These are phyloP conservation scores for Pristionchus pacificus DNA, from an alignment of 1,140 invertebrate species.

Conservation along the genomic window DNA sequence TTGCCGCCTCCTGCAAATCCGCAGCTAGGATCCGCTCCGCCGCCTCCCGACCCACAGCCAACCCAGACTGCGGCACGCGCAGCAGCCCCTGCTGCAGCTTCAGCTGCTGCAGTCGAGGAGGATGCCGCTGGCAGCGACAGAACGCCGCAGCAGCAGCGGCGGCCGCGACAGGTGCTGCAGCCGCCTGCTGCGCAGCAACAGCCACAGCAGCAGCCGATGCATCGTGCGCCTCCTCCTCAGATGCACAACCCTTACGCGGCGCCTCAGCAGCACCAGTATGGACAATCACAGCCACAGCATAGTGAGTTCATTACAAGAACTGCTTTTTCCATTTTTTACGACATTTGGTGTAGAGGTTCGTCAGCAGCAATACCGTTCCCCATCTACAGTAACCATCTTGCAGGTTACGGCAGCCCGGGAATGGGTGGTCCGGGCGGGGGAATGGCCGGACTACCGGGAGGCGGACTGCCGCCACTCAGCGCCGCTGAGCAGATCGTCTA, in stretches of 20 bases:
- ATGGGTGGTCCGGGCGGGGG: too few species aligned
- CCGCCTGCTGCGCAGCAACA: background rate
- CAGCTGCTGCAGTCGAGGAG: constrained; percentile 19
- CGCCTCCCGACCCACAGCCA: constrained; percentile 55
- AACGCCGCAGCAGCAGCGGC: background rate
- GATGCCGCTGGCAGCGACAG: constrained; percentile 13
- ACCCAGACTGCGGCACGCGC: constrained; percentile 41
- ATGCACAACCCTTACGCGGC: constrained; percentile 3
- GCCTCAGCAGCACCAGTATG: background rate
- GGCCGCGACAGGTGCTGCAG: constrained; percentile 5
- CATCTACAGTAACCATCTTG: too few species aligned
- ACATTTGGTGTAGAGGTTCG: too few species aligned
- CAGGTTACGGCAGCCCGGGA: too few species aligned
- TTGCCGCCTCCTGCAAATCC: constrained; percentile 43
- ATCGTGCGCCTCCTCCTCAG: background rate
- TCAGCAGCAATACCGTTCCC: too few species aligned
- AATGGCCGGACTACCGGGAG: too few species aligned
- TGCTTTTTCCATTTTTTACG: too few species aligned
- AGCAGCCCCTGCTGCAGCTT: constrained; percentile 2
- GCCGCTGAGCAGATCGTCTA: constrained; percentile 21
- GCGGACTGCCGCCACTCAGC: too few species aligned
- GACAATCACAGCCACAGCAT: too few species aligned
- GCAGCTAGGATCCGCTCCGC: constrained; percentile 18
- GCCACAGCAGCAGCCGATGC: constrained; percentile 9
- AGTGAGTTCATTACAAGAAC: too few species aligned